Evolutionary conservation across 2,797 vertebrate species (phyloP), one percentile per base, ranked within the genome.

Genomic region (Smutsia gigantea): DNA sequence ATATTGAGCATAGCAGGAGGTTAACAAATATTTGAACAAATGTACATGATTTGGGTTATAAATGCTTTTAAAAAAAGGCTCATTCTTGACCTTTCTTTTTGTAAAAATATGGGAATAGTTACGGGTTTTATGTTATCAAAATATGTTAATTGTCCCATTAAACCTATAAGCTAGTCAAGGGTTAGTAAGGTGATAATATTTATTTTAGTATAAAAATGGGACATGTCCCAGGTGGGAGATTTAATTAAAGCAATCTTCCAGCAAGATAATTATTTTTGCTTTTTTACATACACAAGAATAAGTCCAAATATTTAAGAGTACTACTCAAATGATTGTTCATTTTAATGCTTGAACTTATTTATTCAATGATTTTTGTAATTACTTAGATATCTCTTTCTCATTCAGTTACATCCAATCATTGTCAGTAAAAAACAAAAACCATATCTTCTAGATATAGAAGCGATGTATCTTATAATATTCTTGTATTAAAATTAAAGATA

Each of bases 191-290:
- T 79, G 37, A 75, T 3, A 75, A 55, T n/a, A 34, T 90, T 90
- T 85, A 87, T 64, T 88, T 97, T 92, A 90, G 13, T 49, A 86
- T 46, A 77, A 94, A 78, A 92, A 84, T 37, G 14, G 69, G 5
- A 87, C 68, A 71, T 29, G 39, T n/a, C 46, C 19, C 53, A 39
- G 18, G 31, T 93, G 71, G 55, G 31, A 87, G 42, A 90, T 57
- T 93, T 87, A 93, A 93, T 92, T 93, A 81, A 34, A 81, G 31
- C 31, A 94, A 71, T 95, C n/a, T 84, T 87, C 27, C 53, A 31
- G 42, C 23, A 75, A 34, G n/a, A 27, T 82, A 93, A 93, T 87
- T 87, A 2, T 31, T 53, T 69, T 74, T 72, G 0, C 1, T 31
- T 27, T 37, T 82, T 78, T 18, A 49, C 46, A 82, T 57, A 81